Conservation (phyloP, 2,113 vertebrate genomes). For the Epinephelus cyanopodus region DNA sequence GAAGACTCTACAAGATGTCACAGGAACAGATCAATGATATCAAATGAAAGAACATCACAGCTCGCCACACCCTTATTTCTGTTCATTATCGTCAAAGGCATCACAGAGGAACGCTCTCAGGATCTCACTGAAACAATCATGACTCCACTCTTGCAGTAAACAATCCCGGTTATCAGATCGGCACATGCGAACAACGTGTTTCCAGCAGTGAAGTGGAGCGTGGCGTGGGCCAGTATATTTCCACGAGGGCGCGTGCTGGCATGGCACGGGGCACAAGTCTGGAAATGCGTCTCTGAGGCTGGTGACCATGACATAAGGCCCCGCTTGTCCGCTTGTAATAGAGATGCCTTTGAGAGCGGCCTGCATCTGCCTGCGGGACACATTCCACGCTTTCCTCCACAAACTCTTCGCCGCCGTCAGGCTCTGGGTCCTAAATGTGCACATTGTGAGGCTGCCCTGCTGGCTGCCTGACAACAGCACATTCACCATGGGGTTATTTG, state of each 20-base stretch:
- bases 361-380: conserved; percentile 68
- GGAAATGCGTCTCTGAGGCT: conserved; percentile 50
- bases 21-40: conserved; percentile 15
- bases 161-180: conserved; percentile 27
- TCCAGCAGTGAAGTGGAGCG: conserved; percentile 29
- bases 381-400: conserved; percentile 80
- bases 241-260: conserved; percentile 64
- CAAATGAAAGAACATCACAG: conserved; percentile 46
- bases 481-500: conserved; percentile 73
- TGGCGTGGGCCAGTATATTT: conserved; percentile 74
- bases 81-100: conserved; percentile 38
- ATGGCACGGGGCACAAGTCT: conserved; percentile 49
- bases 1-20: conserved; percentile 41
- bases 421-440: conserved; percentile 77
- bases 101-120: conserved; percentile 16
- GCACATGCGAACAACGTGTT: conserved; percentile 8
- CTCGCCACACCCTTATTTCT: conserved; percentile 18
- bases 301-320: conserved; percentile 78
- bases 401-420: conserved; percentile 67
- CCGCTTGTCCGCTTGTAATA: conserved; percentile 79
- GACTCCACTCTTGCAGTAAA: conserved; percentile 9
- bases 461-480: conserved; percentile 72
- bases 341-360: conserved; percentile 82
- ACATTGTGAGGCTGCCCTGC: conserved; percentile 76
- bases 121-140: neutral